Percentiles rank a stretch among this genome's conserved stretches.
These are phyloP conservation scores for Bombyx huttoni DNA, from an alignment of 2,888 invertebrate genomes.

Conservation along the genomic window DNA sequence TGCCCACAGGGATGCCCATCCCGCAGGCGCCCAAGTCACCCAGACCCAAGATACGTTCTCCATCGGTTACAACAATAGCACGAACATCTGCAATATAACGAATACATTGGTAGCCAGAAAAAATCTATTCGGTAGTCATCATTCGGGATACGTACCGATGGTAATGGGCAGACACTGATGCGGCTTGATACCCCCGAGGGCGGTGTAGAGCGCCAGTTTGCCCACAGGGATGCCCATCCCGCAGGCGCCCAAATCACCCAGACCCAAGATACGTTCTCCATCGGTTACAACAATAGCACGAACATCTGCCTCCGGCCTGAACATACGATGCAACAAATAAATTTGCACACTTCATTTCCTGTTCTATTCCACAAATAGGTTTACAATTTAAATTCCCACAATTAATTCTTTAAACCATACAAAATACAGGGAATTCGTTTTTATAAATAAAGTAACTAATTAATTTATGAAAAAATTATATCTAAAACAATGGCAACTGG, in stretches of 20 bases:
- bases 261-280: slow-evolving; percentile 96
- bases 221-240: slow-evolving; percentile 99
- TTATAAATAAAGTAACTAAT: too few relatives aligned
- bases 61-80: slow-evolving; percentile 96
- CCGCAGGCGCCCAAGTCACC: slow-evolving; percentile 98
- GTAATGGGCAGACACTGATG: slow-evolving; percentile 95
- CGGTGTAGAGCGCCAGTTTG: slow-evolving; percentile 96
- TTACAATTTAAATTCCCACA: background rate
- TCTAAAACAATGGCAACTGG: too few relatives aligned
- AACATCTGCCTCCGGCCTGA: slow-evolving; percentile 88
- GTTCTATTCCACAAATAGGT: too few relatives aligned
- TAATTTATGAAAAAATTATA: too few relatives aligned
- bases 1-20: slow-evolving; percentile 99
- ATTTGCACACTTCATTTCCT: too few relatives aligned
- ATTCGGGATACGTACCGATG: slow-evolving; percentile 69
- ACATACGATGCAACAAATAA: too few relatives aligned
- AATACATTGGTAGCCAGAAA: too few relatives aligned
- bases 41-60: slow-evolving; percentile 96
- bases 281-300: slow-evolving; percentile 96
- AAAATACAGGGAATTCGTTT: too few relatives aligned
- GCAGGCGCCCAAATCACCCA: slow-evolving; percentile 96
- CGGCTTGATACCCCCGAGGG: slow-evolving; percentile 96
- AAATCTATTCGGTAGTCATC: too few relatives aligned
- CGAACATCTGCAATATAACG: slow-evolving; percentile 87
- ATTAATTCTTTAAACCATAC: background rate